These are phyloP conservation scores for Dromius quadrimaculatus DNA, from an alignment of 2,888 invertebrate species.

Conservation along the genomic window DNA sequence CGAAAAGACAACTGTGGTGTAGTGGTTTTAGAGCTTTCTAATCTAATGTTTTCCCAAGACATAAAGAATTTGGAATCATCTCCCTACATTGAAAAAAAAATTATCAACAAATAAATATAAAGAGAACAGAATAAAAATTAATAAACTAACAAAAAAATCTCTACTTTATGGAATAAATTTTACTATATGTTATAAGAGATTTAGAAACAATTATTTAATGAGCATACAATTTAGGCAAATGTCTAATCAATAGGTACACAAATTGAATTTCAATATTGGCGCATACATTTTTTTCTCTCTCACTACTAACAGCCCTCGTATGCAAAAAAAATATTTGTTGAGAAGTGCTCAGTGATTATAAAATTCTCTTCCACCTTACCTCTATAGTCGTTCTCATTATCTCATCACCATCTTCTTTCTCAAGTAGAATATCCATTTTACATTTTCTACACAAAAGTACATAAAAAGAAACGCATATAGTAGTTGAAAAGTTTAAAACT, in stretches of 20 bases:
- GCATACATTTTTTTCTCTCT: no score
- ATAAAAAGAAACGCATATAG: slow-evolving; percentile 33
- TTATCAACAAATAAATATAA: background rate
- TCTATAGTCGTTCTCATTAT: background rate
- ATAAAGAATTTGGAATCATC: background rate
- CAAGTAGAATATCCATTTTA: background rate
- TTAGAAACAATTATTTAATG: no score
- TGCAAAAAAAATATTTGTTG: no score
- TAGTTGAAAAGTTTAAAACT: background rate
- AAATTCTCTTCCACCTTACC: background rate
- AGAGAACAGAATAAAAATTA: no score
- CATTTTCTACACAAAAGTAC: slow-evolving; percentile 7
- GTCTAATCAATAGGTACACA: no score
- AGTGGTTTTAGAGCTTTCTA: background rate
- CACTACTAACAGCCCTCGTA: no score
- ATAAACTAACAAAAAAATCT: no score
- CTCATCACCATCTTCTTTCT: background rate
- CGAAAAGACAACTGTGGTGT: background rate
- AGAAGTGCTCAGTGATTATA: no score
- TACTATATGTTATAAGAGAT: no score
- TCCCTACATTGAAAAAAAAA: slow-evolving; percentile 2
- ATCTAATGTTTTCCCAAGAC: background rate
- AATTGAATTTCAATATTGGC: no score
- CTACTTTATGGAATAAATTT: no score
- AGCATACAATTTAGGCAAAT: no score